A percentile compares a stretch with the other conserved stretches of the same genome.
phyloP scores from a whole-genome alignment of 1,140 invertebrate species.

The Drosophila kohkoa region DNA sequence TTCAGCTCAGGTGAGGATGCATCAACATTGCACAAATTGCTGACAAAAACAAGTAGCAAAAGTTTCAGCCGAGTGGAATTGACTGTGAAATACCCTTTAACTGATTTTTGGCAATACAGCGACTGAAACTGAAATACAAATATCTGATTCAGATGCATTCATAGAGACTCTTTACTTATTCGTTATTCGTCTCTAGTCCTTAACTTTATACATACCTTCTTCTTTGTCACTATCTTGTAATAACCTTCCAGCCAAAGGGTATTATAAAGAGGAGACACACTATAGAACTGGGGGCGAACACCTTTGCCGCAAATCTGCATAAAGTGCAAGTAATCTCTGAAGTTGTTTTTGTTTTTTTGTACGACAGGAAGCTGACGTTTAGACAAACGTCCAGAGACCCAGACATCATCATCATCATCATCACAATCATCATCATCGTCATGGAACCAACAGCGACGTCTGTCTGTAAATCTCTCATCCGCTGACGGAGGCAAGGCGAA shows the following conservation, averaged over 20 bases:
- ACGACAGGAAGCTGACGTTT: constrained; percentile 77
- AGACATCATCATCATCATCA: constrained; percentile 47
- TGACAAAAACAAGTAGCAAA: constrained; percentile 16
- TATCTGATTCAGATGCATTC: too few relatives aligned
- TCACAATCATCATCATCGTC: constrained; percentile 28
- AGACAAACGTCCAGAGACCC: constrained; percentile 69
- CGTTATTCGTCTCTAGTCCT: too few relatives aligned
- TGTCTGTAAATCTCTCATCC: constrained; percentile 78
- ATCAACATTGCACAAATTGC: constrained; percentile 14
- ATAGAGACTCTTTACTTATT: too few relatives aligned
- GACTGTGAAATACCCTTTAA: too few relatives aligned
- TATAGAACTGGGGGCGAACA: constrained; percentile 26
- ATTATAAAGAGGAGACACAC: neutral
- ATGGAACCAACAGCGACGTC: constrained; percentile 27
- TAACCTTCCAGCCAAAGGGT: too few relatives aligned
- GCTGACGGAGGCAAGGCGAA: constrained; percentile 55
- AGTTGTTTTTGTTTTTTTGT: constrained; percentile 11
- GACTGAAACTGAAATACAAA: too few relatives aligned
- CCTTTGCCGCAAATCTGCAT: constrained; percentile 53
- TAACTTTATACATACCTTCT: too few relatives aligned
- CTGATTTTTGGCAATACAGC: too few relatives aligned
- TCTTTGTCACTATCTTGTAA: too few relatives aligned
- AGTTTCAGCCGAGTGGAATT: too few relatives aligned
- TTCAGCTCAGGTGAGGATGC: constrained; percentile 19
- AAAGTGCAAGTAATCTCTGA: constrained; percentile 73